A percentile compares a stretch with the other conserved stretches of the same genome.
phyloP scores from a whole-genome alignment of 2,113 vertebrate species.

The Pteronura brasiliensis region DNA sequence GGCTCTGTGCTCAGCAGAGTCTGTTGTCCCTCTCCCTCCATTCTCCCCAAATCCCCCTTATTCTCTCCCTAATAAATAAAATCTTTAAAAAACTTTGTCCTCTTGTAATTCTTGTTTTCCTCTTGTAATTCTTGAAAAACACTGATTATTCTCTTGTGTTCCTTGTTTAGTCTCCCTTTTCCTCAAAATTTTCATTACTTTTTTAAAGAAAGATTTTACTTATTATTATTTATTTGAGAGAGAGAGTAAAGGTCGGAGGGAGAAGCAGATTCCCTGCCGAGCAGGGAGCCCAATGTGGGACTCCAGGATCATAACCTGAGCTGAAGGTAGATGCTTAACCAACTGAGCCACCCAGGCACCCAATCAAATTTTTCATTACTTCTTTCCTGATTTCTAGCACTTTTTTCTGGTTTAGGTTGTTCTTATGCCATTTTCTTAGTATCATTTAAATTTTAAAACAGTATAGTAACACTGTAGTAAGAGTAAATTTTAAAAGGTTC shows the following conservation, averaged over 20 bases:
- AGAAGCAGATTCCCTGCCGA: too few species aligned
- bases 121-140: neutral
- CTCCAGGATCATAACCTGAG: too few species aligned
- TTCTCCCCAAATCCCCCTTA: neutral
- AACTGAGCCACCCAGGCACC: too few species aligned
- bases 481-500: neutral
- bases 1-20: neutral
- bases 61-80: neutral
- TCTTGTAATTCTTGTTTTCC: neutral
- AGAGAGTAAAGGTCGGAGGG: too few species aligned
- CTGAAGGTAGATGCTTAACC: too few species aligned
- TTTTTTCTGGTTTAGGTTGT: neutral
- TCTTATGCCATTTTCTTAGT: neutral
- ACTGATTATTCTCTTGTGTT: neutral
- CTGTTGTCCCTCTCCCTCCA: neutral
- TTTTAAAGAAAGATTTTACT: neutral
- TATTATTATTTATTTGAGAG: too few species aligned
- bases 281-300: too few species aligned
- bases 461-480: neutral
- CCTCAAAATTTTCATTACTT: neutral
- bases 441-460: neutral
- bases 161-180: neutral
- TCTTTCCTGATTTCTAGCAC: neutral
- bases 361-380: neutral
- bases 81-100: neutral